Conservation (phyloP, 2,888 invertebrate species). For the Globia sparganii region DNA sequence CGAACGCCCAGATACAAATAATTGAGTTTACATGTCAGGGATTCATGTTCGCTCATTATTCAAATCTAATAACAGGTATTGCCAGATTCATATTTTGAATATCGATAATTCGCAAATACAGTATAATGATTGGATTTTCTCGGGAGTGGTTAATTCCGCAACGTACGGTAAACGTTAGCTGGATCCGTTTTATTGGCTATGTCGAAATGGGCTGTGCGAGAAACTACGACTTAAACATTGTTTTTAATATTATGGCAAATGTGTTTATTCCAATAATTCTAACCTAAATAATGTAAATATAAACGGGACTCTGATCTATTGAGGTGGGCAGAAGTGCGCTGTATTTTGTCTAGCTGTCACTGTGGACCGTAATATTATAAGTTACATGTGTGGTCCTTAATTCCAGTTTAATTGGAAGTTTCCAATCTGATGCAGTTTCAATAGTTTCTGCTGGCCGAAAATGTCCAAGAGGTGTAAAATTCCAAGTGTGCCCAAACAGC, state of each 20-base stretch:
- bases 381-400: neutral
- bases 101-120: slow-evolving; percentile 16
- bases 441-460: neutral
- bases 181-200: slow-evolving; percentile 38
- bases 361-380: neutral
- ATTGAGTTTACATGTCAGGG: neutral
- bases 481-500: neutral
- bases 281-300: slow-evolving; percentile 51
- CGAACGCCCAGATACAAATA: neutral
- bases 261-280: slow-evolving; percentile 39
- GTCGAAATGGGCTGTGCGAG: slow-evolving; percentile 35
- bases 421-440: neutral
- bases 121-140: slow-evolving; percentile 23
- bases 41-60: slow-evolving; percentile 1
- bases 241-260: slow-evolving; percentile 37
- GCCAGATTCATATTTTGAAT: slow-evolving; percentile 15
- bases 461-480: neutral
- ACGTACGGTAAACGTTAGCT: slow-evolving; percentile 11
- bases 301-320: slow-evolving; percentile 21
- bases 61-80: slow-evolving; percentile 6
- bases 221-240: slow-evolving; percentile 34
- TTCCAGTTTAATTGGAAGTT: neutral
- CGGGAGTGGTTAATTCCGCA: slow-evolving; percentile 36
- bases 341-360: slow-evolving; percentile 1
- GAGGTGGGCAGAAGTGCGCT: slow-evolving; percentile 5